Conservation (phyloP, 2,113 vertebrate genomes). For the Marcusenius ussheri region DNA sequence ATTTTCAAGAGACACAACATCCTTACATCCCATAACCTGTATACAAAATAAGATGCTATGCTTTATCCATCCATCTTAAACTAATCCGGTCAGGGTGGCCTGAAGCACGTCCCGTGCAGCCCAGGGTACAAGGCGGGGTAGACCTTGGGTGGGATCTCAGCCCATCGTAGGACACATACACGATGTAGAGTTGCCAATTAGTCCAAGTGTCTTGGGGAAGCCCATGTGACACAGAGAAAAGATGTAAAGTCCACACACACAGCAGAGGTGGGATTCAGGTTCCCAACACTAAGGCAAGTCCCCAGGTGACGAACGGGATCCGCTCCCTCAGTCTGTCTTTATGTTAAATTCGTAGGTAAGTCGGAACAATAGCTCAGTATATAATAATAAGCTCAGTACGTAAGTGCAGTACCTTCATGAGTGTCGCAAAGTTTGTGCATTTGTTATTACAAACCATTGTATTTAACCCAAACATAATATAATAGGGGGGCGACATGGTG, state of each 20-base stretch:
- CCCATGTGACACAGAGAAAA: not conserved
- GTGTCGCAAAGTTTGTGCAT: no score
- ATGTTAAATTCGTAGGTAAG: no score
- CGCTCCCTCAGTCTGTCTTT: no score
- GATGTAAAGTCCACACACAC: not conserved
- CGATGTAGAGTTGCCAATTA: not conserved
- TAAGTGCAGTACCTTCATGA: no score
- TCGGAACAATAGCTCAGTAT: no score
- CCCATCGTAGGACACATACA: not conserved
- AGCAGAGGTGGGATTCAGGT: not conserved
- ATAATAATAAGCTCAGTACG: no score
- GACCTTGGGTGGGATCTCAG: not conserved
- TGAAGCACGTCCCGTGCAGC: not conserved
- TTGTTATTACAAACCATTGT: no score
- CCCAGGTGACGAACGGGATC: not conserved
- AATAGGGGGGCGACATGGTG: no score
- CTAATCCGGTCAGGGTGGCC: not conserved
- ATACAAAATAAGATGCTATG: not conserved
- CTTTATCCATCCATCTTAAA: not conserved
- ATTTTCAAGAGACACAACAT: not conserved
- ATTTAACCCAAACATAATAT: no score
- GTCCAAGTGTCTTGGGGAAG: not conserved
- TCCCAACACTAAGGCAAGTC: not conserved
- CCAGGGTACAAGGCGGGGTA: not conserved
- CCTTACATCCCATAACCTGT: not conserved